Evolutionary conservation across 2,113 vertebrate genomes (phyloP).

Genomic region (Leptobrachium leishanense): DNA sequence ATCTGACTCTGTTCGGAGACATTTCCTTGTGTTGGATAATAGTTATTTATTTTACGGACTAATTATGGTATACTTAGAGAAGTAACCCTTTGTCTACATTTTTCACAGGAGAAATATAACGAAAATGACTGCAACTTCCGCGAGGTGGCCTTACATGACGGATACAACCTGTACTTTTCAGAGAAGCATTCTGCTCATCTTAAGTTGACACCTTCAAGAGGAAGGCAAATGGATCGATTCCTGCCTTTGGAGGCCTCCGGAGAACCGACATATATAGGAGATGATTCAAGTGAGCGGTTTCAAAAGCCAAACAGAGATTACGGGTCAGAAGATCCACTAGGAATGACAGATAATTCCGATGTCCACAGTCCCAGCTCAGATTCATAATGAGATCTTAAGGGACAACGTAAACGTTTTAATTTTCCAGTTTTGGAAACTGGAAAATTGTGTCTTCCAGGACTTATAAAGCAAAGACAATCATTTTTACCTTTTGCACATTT

Average conservation of each 20-base stretch:
- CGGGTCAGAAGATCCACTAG: conserved; percentile 42
- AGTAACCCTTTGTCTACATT: neutral
- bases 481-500: neutral
- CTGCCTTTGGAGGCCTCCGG: conserved; percentile 41
- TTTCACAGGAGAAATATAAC: conserved; percentile 52
- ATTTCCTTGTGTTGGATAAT: too few relatives aligned
- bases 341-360: conserved; percentile 3
- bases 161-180: conserved; percentile 56
- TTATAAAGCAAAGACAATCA: neutral
- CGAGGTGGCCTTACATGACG: conserved; percentile 53
- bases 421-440: neutral
- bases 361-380: conserved; percentile 41
- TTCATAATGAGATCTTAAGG: neutral
- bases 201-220: conserved; percentile 30
- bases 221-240: conserved; percentile 31
- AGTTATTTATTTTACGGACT: too few relatives aligned
- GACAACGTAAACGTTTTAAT: neutral
- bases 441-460: neutral
- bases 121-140: conserved; percentile 57
- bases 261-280: neutral
- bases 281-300: neutral
- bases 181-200: conserved; percentile 32
- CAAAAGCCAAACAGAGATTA: neutral
- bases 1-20: too few relatives aligned
- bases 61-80: too few relatives aligned